Evolutionary conservation across 2,113 vertebrate species (phyloP).

Genomic region (Nerophis lumbriciformis): DNA sequence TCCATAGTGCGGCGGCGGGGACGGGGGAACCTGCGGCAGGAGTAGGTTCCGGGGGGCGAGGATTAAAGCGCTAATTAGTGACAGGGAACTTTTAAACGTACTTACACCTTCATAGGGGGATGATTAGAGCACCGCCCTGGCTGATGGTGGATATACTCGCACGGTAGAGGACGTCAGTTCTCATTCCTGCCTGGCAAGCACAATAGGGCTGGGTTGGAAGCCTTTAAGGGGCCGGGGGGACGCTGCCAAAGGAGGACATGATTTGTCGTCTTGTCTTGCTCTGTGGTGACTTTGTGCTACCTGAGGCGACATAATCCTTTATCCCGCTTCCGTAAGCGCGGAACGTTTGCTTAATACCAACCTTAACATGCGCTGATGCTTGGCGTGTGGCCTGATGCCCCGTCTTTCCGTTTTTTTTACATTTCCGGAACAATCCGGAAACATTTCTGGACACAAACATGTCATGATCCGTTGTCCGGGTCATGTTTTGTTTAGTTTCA

Average conservation of each 20-base stretch:
- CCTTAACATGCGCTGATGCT: conserved; percentile 45
- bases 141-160: conserved; percentile 2
- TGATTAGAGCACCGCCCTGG: conserved; percentile 32
- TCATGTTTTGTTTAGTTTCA: too few species aligned
- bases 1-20: conserved; percentile 58
- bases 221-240: background rate
- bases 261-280: conserved; percentile 40
- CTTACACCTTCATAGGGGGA: conserved; percentile 42
- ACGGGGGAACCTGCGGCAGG: conserved; percentile 49
- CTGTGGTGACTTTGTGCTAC: conserved; percentile 43
- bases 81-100: conserved; percentile 50
- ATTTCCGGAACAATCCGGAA: too few species aligned
- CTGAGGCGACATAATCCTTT: conserved; percentile 50
- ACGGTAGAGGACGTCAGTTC: background rate
- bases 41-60: conserved; percentile 32
- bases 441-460: too few species aligned
- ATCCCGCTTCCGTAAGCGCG: conserved; percentile 42
- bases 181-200: conserved; percentile 10
- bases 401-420: background rate
- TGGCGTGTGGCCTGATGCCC: conserved; percentile 25
- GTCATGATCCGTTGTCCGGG: too few species aligned
- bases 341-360: conserved; percentile 55
- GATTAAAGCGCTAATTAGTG: conserved; percentile 52
- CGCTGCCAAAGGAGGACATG: background rate
- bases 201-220: background rate